These are phyloP conservation scores for Parotia lawesii DNA, from an alignment of 2,113 vertebrate species.

Conservation along the genomic window DNA sequence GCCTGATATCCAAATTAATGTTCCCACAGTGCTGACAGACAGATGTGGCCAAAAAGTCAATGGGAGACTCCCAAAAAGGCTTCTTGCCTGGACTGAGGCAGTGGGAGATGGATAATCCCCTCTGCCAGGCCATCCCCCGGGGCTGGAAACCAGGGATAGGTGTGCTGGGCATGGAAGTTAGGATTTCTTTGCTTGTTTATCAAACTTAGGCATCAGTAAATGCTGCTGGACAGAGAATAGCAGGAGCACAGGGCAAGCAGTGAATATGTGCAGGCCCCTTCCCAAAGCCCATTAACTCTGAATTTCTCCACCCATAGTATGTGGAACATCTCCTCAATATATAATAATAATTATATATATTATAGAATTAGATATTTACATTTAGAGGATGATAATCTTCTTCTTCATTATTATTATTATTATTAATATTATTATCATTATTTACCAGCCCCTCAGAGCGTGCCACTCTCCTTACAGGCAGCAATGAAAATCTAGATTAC, in stretches of 20 bases:
- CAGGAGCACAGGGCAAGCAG: not conserved
- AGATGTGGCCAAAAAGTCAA: slow-evolving; percentile 41
- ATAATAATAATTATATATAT: no score
- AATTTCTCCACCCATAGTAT: not conserved
- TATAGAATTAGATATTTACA: not conserved
- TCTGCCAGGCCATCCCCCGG: not conserved
- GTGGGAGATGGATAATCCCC: not conserved
- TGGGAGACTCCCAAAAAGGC: slow-evolving; percentile 20
- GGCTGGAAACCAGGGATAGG: not conserved
- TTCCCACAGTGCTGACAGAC: slow-evolving; percentile 53
- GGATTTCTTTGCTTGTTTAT: not conserved
- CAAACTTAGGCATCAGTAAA: not conserved
- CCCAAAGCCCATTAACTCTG: not conserved
- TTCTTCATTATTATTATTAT: no score
- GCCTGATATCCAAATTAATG: slow-evolving; percentile 26
- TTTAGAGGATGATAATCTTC: not conserved
- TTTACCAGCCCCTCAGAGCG: not conserved
- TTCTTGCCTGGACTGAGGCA: not conserved
- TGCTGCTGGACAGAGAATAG: not conserved
- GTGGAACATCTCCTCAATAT: not conserved
- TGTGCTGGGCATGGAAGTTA: not conserved
- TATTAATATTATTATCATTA: not conserved
- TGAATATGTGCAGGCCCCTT: not conserved
- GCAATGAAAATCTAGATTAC: not conserved
- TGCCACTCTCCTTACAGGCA: not conserved